Conservation (phyloP, 2,888 invertebrate genomes). For the Colletes collaris region DNA sequence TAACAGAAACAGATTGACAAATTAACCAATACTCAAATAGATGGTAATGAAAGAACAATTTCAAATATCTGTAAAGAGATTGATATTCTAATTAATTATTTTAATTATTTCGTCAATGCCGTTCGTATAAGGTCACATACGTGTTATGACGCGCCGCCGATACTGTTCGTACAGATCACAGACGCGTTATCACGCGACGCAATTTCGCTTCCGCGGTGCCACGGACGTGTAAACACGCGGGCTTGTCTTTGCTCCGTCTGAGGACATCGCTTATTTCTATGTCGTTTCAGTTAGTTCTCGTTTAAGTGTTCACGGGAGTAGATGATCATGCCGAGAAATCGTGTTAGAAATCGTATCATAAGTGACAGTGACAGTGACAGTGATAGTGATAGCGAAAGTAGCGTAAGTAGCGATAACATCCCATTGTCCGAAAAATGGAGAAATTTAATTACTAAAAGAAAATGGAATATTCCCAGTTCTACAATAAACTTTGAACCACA, state of each 20-base stretch:
- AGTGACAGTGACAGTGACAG: too few species aligned
- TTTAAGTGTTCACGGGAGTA: not conserved
- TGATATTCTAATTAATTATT: too few species aligned
- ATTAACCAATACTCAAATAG: too few species aligned
- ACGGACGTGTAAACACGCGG: not conserved
- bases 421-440: constrained; percentile 8
- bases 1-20: too few species aligned
- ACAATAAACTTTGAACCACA: constrained; percentile 2
- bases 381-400: not conserved
- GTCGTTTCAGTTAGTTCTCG: not conserved
- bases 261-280: not conserved
- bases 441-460: constrained; percentile 3
- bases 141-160: too few species aligned
- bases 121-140: not conserved
- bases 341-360: not conserved
- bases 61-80: too few species aligned
- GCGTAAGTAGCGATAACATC: not conserved
- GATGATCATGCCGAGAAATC: not conserved
- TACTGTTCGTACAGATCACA: not conserved
- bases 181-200: not conserved
- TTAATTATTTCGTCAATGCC: not conserved
- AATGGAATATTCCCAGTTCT: constrained; percentile 4
- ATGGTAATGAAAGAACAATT: too few species aligned
- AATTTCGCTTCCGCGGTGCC: not conserved
- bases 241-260: too few species aligned